These are phyloP conservation scores for Phalacrocorax carbo DNA, from an alignment of 2,113 vertebrate genomes.

Conservation along the genomic window DNA sequence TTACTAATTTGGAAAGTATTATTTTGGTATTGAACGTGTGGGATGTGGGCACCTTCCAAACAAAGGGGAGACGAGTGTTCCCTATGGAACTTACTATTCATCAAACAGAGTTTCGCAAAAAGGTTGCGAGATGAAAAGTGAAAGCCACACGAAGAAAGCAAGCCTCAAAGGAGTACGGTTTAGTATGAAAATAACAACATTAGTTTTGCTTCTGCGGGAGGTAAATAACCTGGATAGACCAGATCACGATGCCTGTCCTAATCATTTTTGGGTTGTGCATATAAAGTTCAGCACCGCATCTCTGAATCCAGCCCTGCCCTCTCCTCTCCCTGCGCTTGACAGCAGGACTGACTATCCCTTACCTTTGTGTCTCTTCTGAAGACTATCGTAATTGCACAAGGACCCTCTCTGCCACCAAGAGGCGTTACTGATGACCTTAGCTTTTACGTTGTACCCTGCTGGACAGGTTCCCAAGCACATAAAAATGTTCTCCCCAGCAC, in stretches of 20 bases:
- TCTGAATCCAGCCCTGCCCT: rapidly evolving
- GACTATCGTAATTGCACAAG: background rate
- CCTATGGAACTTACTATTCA: background rate
- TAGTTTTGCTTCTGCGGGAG: background rate
- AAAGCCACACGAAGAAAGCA: background rate
- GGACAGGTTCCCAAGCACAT: background rate
- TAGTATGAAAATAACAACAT: background rate
- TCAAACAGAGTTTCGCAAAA: background rate
- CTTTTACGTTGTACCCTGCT: background rate
- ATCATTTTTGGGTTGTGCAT: background rate
- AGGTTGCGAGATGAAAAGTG: background rate
- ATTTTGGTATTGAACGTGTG: background rate
- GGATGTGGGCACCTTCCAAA: background rate
- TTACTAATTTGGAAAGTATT: background rate
- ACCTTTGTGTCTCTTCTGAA: background rate
- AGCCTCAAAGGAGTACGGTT: background rate
- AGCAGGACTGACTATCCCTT: rapidly evolving
- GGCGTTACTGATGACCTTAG: background rate
- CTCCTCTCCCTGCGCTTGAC: background rate
- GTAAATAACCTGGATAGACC: background rate
- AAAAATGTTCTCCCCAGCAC: background rate
- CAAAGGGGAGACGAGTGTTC: background rate
- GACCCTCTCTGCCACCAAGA: background rate
- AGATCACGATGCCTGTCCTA: background rate
- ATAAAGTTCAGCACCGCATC: background rate